These are phyloP conservation scores for Sipha flava DNA, from an alignment of 1,140 invertebrate species.

Conservation along the genomic window DNA sequence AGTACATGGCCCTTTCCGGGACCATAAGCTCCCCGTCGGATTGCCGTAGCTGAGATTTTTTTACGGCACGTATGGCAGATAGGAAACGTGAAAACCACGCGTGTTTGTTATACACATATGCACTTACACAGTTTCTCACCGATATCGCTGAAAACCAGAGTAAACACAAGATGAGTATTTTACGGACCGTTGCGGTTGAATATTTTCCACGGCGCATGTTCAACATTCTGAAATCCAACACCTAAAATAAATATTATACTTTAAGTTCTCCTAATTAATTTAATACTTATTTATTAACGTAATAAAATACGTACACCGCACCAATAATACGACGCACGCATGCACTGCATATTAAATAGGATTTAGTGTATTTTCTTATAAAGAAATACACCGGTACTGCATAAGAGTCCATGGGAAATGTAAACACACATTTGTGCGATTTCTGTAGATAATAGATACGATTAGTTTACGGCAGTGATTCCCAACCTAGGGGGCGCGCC, in stretches of 20 bases:
- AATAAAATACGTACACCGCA: neutral
- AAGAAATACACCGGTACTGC: neutral
- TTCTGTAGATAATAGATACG: too few species aligned
- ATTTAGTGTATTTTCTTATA: too few species aligned
- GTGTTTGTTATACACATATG: neutral
- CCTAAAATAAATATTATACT: neutral
- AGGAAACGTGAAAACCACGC: neutral
- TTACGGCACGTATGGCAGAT: too few species aligned
- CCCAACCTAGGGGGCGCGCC: too few species aligned
- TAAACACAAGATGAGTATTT: neutral
- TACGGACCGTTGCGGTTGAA: neutral
- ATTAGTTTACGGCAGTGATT: too few species aligned
- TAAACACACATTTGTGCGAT: neutral
- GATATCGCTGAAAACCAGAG: constrained; percentile 14
- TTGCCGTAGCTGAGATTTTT: too few species aligned
- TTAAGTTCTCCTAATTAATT: neutral
- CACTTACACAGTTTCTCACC: neutral
- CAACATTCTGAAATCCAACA: neutral
- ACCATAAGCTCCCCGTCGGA: too few species aligned
- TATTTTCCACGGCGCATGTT: neutral
- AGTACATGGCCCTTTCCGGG: too few species aligned
- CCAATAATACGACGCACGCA: neutral
- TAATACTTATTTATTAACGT: neutral
- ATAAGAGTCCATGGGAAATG: neutral
- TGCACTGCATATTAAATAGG: neutral